Evolutionary conservation across 1,140 invertebrate species (phyloP).

Genomic region (Drosophila ambigua): DNA sequence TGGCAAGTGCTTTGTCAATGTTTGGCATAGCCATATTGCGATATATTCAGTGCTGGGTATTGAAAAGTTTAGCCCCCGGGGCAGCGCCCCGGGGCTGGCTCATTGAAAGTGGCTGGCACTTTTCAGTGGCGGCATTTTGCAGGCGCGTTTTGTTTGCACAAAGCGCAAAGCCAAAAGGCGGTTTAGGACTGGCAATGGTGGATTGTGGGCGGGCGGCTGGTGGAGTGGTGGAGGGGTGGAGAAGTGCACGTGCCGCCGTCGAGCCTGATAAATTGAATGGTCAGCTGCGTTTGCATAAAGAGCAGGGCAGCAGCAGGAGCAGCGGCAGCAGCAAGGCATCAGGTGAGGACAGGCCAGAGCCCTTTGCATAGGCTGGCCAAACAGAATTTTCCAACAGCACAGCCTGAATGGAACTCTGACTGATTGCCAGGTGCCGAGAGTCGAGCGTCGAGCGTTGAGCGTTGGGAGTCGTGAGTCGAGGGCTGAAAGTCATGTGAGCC

Average conservation of each 20-base stretch:
- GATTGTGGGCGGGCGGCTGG: constrained; percentile 11
- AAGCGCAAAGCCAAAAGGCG: constrained; percentile 58
- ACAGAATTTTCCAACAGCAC: constrained; percentile 43
- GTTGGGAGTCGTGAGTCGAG: constrained; percentile 1
- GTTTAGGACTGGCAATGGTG: constrained; percentile 12
- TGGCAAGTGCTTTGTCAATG: too few relatives aligned
- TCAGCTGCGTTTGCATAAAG: constrained; percentile 73
- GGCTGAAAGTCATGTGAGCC: constrained; percentile 14
- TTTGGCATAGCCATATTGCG: background rate
- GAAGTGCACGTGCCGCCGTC: constrained; percentile 18
- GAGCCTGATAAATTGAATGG: constrained; percentile 81
- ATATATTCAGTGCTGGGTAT: constrained; percentile 5
- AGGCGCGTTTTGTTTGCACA: constrained; percentile 70
- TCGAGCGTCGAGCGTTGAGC: background rate
- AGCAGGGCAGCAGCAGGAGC: constrained; percentile 1
- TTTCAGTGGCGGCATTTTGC: constrained; percentile 54
- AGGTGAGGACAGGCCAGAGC: background rate
- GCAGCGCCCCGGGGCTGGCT: background rate
- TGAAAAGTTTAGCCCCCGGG: background rate
- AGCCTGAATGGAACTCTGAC: constrained; percentile 29
- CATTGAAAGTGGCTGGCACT: constrained; percentile 62
- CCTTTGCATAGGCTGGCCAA: constrained; percentile 51
- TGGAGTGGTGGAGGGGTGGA: background rate
- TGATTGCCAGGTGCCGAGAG: constrained; percentile 30
- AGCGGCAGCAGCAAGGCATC: constrained; percentile 9